Percentiles rank a stretch among this genome's conserved stretches.
Conservation (phyloP, 2,888 invertebrate species). For the Girardia tigrina region DNA sequence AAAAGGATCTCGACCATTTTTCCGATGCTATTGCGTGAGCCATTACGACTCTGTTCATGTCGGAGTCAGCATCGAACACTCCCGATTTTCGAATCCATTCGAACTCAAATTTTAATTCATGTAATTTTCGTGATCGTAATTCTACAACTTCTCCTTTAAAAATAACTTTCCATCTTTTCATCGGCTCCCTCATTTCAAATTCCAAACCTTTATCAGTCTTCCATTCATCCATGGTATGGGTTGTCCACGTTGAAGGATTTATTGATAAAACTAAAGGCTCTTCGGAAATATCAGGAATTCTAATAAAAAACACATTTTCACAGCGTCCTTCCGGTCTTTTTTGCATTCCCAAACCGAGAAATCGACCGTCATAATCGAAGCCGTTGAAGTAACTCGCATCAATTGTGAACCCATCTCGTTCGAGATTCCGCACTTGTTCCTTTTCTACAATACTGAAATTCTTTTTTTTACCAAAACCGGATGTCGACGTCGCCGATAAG, state of each 20-base stretch:
- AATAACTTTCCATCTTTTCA: slow-evolving; percentile 62
- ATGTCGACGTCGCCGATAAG: neutral
- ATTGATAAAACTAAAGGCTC: slow-evolving; percentile 61
- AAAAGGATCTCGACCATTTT: slow-evolving; percentile 61
- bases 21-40: slow-evolving; percentile 64
- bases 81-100: slow-evolving; percentile 58
- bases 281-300: slow-evolving; percentile 54
- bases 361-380: slow-evolving; percentile 57
- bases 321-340: slow-evolving; percentile 53
- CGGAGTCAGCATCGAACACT: slow-evolving; percentile 63
- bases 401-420: slow-evolving; percentile 55
- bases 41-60: slow-evolving; percentile 58
- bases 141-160: slow-evolving; percentile 61
- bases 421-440: neutral
- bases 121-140: slow-evolving; percentile 9
- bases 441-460: neutral
- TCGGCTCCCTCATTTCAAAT: slow-evolving; percentile 59
- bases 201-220: slow-evolving; percentile 59
- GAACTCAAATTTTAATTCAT: slow-evolving; percentile 55
- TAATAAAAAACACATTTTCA: slow-evolving; percentile 30
- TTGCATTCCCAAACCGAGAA: slow-evolving; percentile 59
- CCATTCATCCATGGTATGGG: slow-evolving; percentile 53
- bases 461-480: neutral
- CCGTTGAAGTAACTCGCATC: slow-evolving; percentile 68
- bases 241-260: slow-evolving; percentile 61